phyloP scores from a whole-genome alignment of 2,113 vertebrate genomes.

The Pomatostomus ruficeps region DNA sequence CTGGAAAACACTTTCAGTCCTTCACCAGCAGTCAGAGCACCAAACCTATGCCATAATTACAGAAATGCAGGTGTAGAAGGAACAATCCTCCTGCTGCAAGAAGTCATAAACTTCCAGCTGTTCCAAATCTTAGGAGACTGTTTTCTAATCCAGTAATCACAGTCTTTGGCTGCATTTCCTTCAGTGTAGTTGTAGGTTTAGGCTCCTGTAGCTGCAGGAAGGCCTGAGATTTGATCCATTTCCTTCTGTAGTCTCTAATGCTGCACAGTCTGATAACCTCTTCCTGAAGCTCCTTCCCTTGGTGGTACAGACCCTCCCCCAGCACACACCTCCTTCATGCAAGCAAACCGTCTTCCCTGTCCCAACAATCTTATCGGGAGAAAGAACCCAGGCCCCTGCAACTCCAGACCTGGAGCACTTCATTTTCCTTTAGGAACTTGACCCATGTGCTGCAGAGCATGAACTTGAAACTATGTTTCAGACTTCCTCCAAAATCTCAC shows the following conservation, averaged over 20 bases:
- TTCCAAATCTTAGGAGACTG: background rate
- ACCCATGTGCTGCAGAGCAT: background rate
- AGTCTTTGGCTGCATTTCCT: background rate
- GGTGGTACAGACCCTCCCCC: background rate
- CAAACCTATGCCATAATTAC: background rate
- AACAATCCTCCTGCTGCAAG: background rate
- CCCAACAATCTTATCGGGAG: background rate
- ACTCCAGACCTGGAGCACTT: background rate
- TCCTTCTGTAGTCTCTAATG: background rate
- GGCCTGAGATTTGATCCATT: background rate
- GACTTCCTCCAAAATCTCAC: background rate
- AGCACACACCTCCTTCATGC: background rate
- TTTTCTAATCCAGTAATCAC: background rate
- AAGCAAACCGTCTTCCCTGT: background rate
- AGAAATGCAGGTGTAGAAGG: background rate
- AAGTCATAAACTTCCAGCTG: background rate
- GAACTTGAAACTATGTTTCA: background rate
- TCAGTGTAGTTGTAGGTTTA: background rate
- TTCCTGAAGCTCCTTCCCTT: background rate
- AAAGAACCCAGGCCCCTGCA: background rate
- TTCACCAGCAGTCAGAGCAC: background rate
- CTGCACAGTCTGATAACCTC: background rate
- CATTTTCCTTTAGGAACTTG: background rate
- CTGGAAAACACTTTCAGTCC: background rate
- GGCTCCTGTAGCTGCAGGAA: background rate